phyloP scores from a whole-genome alignment of 1,140 invertebrate genomes.

The Lysiphlebus fabarum region DNA sequence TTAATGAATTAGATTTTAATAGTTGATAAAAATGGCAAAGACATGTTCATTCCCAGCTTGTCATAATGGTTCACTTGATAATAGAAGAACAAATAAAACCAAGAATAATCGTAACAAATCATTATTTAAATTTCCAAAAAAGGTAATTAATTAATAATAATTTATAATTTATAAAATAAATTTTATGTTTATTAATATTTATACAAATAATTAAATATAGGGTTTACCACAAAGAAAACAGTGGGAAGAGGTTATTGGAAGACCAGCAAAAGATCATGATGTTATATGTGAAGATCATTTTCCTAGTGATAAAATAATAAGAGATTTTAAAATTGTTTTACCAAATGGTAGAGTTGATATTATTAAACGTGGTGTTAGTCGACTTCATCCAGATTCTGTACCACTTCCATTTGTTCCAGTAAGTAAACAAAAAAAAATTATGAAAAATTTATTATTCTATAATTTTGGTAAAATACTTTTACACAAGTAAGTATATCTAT shows the following conservation, averaged over 20 bases:
- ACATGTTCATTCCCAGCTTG: background rate
- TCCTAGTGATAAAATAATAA: background rate
- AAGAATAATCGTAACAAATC: background rate
- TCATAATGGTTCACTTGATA: background rate
- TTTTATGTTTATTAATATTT: background rate
- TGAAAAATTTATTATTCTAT: too few species aligned
- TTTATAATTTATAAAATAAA: background rate
- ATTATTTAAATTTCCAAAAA: slow-evolving; percentile 8
- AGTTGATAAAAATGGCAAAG: slow-evolving; percentile 6
- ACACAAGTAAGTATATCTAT: too few species aligned
- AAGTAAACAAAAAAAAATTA: too few species aligned
- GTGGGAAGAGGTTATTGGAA: background rate
- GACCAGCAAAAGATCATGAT: background rate
- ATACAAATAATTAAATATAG: background rate
- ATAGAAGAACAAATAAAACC: background rate
- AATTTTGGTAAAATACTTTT: too few species aligned
- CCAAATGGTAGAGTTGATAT: background rate
- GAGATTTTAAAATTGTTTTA: background rate
- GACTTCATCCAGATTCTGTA: background rate
- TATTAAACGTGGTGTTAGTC: background rate
- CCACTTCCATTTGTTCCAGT: background rate
- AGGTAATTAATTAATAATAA: background rate
- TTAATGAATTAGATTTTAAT: too few species aligned
- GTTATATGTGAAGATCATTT: background rate
- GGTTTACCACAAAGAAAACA: background rate